Evolutionary conservation across 2,888 invertebrate genomes (phyloP), one percentile per base, ranked within the genome.

Genomic region (Thereva nobilitata): DNA sequence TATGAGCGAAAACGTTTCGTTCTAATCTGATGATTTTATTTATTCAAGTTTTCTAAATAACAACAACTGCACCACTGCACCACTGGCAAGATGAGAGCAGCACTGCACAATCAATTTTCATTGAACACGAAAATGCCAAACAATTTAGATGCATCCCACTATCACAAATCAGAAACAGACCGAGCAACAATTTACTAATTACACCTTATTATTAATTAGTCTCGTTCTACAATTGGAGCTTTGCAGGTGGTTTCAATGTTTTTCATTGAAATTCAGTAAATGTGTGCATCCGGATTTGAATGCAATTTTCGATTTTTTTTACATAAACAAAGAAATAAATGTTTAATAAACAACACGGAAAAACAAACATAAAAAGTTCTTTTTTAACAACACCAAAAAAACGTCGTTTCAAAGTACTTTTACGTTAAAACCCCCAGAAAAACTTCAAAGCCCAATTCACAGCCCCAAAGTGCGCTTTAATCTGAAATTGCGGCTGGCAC

Each of bases 101-200:
- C n/a, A 59, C 12, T 55, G 55, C 9, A 23, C 55, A 41, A 23
- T 23, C 23, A 23, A 12, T 40, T 59, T 34, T 38, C 23, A 41
- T 40, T 12, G 38, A 38, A 3, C 38, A 59, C 38, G 4, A 47
- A 44, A 37, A 44, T 34, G n/a, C 47, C 47, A 47, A 9, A 10
- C n/a, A 2, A 34, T 10, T 50, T 9, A 34, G 35, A 55, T 41
- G 41, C 55, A 64, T 40, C 42, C 50, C 47, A 56, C 34, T 50
- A 65, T 56, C 65, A 65, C 65, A 40, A 49, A 49, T 65, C n/a
- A 45, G n/a, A 65, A 65, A 34, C 40, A 45, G 64, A 64, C 64
- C 64, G 54, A 10, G 38, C 10, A 42, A 55, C 23, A 9, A 53
- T 54, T 64, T 41, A 53, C 44, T 64, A 64, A 64, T 41, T 63